phyloP scores from a whole-genome alignment of 2,888 invertebrate species.

The Halictus quadricinctus region DNA sequence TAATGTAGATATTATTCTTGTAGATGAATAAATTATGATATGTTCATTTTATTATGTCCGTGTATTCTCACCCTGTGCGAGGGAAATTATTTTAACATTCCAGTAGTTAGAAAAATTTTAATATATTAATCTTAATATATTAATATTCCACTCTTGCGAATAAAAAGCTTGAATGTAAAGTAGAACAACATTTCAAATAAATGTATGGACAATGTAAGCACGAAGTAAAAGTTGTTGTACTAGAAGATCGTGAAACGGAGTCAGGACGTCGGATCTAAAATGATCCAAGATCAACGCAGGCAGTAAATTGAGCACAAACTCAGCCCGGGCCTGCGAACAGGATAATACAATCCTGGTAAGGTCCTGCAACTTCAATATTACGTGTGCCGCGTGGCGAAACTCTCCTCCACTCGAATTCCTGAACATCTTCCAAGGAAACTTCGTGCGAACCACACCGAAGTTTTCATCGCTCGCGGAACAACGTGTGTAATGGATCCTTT shows the following conservation, averaged over 20 bases:
- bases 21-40: no score
- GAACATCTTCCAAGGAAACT: constrained; percentile 23
- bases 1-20: no score
- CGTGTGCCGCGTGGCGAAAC: constrained; percentile 35
- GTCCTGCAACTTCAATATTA: constrained; percentile 43
- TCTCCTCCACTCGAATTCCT: constrained; percentile 13
- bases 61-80: no score
- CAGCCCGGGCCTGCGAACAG: background rate
- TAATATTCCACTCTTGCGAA: background rate
- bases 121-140: background rate
- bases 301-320: background rate
- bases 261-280: background rate
- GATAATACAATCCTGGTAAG: background rate
- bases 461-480: constrained; percentile 16
- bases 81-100: background rate
- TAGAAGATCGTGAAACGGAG: background rate
- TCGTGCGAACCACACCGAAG: constrained; percentile 20
- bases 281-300: background rate
- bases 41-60: no score
- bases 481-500: constrained; percentile 11
- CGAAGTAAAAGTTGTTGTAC: no score
- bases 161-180: background rate
- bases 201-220: no score
- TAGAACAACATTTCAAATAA: no score
- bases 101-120: background rate